These are phyloP conservation scores for Metalampra italica DNA, from an alignment of 2,888 invertebrate genomes.

Conservation along the genomic window DNA sequence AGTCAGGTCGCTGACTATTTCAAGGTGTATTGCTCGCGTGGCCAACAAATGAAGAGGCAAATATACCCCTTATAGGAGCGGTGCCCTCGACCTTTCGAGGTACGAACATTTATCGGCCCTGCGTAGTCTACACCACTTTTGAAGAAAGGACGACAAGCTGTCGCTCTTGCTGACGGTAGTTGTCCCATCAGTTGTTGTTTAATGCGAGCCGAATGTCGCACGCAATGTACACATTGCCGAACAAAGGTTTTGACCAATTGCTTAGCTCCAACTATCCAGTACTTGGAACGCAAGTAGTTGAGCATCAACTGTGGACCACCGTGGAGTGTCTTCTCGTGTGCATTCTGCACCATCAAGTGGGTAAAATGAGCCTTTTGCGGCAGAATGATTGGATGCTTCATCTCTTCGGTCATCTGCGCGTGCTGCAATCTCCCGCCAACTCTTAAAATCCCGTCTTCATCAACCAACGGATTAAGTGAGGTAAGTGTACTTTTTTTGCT, in stretches of 20 bases:
- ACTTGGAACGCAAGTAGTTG: conserved; percentile 12
- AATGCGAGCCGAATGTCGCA: conserved; percentile 5
- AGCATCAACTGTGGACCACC: conserved; percentile 18
- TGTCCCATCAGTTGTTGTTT: conserved; percentile 15
- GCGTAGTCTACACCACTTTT: conserved; percentile 20
- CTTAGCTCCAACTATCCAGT: conserved; percentile 6
- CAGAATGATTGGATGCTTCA: conserved; percentile 15
- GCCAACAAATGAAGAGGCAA: too few species aligned
- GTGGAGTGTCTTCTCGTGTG: conserved; percentile 19
- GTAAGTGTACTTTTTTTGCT: not conserved
- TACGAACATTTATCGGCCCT: conserved; percentile 16
- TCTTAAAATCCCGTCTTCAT: not conserved
- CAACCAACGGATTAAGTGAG: not conserved
- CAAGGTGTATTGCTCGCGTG: too few species aligned
- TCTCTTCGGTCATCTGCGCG: not conserved
- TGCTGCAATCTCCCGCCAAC: not conserved
- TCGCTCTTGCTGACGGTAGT: conserved; percentile 14
- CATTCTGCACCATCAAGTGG: conserved; percentile 12
- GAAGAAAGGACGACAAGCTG: conserved; percentile 13
- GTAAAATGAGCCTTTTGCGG: conserved; percentile 11
- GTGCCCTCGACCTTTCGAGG: conserved; percentile 16
- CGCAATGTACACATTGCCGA: conserved; percentile 14
- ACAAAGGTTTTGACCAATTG: conserved; percentile 7
- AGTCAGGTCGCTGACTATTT: conserved; percentile 27
- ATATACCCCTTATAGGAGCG: too few species aligned